Evolutionary conservation across 2,888 invertebrate genomes (phyloP).

Genomic region (Tenthredo mesomela): DNA sequence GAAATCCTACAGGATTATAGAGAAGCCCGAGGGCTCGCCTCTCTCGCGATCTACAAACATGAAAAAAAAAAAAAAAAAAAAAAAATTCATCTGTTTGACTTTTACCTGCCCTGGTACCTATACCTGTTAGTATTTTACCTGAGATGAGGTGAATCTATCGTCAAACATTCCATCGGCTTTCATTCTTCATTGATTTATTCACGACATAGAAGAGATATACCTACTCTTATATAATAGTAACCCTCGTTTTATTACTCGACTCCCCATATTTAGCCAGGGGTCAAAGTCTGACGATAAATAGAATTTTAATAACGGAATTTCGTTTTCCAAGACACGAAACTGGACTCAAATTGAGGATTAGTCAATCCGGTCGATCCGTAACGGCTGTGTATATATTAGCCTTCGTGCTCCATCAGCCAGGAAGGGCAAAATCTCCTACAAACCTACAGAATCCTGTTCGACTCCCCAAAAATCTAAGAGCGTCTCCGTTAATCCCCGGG

Average conservation of each 20-base stretch:
- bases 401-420: slow-evolving; percentile 37
- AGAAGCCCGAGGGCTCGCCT: slow-evolving; percentile 64
- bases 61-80: not conserved
- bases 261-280: not conserved
- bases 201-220: not conserved
- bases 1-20: slow-evolving; percentile 57
- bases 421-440: not conserved
- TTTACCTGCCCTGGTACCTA: slow-evolving; percentile 39
- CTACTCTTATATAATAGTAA: too few relatives aligned
- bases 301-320: slow-evolving; percentile 1
- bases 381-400: slow-evolving; percentile 48
- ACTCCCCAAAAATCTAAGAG: slow-evolving; percentile 49
- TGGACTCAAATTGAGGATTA: not conserved
- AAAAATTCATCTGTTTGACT: slow-evolving; percentile 49
- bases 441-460: slow-evolving; percentile 48
- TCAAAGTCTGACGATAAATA: not conserved
- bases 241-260: not conserved
- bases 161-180: not conserved
- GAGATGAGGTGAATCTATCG: not conserved
- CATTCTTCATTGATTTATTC: not conserved
- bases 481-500: slow-evolving; percentile 26
- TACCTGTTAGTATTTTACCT: not conserved
- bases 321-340: slow-evolving; percentile 44
- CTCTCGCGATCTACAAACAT: slow-evolving; percentile 66
- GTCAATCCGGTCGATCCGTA: slow-evolving; percentile 16